A percentile compares a stretch with the other conserved stretches of the same genome.
phyloP scores from a whole-genome alignment of 2,113 vertebrate genomes.

The Lamprologus sp. region DNA sequence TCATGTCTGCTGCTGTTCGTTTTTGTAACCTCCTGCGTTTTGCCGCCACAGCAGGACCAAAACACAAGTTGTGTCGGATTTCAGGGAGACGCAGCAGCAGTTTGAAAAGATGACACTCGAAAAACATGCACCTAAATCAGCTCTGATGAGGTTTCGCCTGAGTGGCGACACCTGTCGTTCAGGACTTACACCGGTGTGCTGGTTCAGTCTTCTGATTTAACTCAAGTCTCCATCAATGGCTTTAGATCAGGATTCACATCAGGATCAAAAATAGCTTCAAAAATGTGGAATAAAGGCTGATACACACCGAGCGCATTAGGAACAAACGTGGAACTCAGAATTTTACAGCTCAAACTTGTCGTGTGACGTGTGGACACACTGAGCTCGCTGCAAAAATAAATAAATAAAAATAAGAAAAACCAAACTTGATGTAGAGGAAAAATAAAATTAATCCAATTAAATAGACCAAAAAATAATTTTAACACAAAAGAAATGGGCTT shows the following conservation, averaged over 20 bases:
- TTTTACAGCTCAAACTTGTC: not conserved
- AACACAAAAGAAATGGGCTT: accelerated
- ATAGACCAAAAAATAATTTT: accelerated
- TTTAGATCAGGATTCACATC: not conserved
- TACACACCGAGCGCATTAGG: accelerated
- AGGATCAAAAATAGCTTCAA: not conserved
- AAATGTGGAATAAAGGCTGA: not conserved
- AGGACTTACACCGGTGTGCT: accelerated
- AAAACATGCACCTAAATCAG: not conserved
- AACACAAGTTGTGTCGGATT: accelerated
- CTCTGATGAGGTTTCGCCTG: not conserved
- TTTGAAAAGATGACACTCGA: not conserved
- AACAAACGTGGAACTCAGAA: not conserved
- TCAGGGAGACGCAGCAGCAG: not conserved
- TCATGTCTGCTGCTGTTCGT: not conserved
- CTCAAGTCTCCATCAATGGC: not conserved
- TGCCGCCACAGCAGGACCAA: not conserved
- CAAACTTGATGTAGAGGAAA: accelerated
- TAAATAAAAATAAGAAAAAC: accelerated
- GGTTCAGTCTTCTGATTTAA: not conserved
- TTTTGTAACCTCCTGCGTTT: not conserved
- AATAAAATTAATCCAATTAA: not conserved
- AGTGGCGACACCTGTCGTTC: not conserved
- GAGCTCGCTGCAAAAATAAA: not conserved
- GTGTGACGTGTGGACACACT: not conserved